These are phyloP conservation scores for Drosophila mercatorum DNA, from an alignment of 2,888 invertebrate genomes.

Conservation along the genomic window DNA sequence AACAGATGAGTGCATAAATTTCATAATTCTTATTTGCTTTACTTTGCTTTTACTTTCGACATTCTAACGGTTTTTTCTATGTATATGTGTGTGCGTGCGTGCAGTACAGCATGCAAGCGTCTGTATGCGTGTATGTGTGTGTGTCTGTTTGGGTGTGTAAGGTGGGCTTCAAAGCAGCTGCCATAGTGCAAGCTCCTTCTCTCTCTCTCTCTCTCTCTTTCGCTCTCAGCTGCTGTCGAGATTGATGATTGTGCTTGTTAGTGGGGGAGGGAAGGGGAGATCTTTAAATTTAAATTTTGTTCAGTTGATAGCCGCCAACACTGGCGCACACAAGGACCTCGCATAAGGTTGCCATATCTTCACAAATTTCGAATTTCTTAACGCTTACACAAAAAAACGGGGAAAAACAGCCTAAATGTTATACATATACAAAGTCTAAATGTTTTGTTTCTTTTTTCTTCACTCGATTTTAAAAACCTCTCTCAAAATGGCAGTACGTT, in stretches of 20 bases:
- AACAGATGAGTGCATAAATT: constrained; percentile 77
- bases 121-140: constrained; percentile 26
- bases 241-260: constrained; percentile 47
- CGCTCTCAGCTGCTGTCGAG: constrained; percentile 51
- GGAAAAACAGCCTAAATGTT: constrained; percentile 72
- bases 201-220: constrained; percentile 2
- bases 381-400: constrained; percentile 37
- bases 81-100: constrained; percentile 23
- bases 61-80: constrained; percentile 36
- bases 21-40: constrained; percentile 55
- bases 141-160: constrained; percentile 50
- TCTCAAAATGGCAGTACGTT: constrained; percentile 75
- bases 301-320: constrained; percentile 39
- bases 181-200: constrained; percentile 37
- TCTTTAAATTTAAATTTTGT: background rate
- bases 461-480: constrained; percentile 62
- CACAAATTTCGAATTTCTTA: constrained; percentile 40
- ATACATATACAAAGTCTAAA: constrained; percentile 76
- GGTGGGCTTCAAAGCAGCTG: constrained; percentile 65
- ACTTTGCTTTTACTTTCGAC: constrained; percentile 28
- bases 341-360: constrained; percentile 16
- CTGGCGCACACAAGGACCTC: constrained; percentile 34
- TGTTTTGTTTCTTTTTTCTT: constrained; percentile 40
- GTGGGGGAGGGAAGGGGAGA: background rate
- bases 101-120: constrained; percentile 12